These are phyloP conservation scores for Hymenopus coronatus DNA, from an alignment of 2,888 invertebrate species.

Conservation along the genomic window DNA sequence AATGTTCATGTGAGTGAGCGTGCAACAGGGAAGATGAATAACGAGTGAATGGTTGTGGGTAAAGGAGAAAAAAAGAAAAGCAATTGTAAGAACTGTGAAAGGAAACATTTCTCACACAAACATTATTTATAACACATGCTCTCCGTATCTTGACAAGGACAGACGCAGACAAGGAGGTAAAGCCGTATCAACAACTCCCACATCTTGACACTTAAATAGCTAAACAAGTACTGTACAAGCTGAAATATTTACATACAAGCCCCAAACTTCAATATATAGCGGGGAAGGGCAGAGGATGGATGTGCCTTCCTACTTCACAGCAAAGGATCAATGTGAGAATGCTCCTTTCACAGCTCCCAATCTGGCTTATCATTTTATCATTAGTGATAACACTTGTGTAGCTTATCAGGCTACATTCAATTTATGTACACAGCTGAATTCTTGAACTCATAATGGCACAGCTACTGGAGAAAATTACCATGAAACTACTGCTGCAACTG, in stretches of 20 bases:
- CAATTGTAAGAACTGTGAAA: constrained; percentile 85
- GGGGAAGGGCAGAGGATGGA: not conserved
- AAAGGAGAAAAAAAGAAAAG: constrained; percentile 62
- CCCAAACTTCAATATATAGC: not conserved
- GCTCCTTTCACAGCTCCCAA: constrained; percentile 76
- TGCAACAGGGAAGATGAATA: not conserved
- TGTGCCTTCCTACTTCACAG: not conserved
- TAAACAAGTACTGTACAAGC: constrained; percentile 45
- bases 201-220: constrained; percentile 23
- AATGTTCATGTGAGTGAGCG: constrained; percentile 38
- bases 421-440: constrained; percentile 8
- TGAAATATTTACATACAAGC: constrained; percentile 59
- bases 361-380: constrained; percentile 55
- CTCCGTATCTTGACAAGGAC: constrained; percentile 50
- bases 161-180: constrained; percentile 39
- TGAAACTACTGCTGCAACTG: constrained; percentile 28
- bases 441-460: not conserved
- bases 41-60: constrained; percentile 6
- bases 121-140: constrained; percentile 56
- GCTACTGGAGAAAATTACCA: not conserved
- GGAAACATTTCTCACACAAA: constrained; percentile 71
- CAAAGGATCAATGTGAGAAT: constrained; percentile 59
- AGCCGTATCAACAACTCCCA: constrained; percentile 20
- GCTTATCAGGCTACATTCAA: not conserved
- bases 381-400: constrained; percentile 25